Evolutionary conservation across 2,113 vertebrate genomes (phyloP), one percentile per base, ranked within the genome.

Genomic region (Leptosomus discolor): DNA sequence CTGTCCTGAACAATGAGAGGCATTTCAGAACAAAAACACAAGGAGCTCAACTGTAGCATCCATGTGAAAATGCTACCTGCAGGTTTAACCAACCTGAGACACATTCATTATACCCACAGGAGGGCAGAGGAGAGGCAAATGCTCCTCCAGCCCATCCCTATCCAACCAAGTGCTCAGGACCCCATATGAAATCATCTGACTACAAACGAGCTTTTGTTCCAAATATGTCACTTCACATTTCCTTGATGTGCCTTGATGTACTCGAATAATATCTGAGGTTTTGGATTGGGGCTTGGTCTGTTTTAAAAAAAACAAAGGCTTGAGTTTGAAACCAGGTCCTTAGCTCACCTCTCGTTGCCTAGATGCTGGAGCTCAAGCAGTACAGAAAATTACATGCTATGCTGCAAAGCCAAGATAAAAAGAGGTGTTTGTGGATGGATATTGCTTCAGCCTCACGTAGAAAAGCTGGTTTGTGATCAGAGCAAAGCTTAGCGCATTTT

Each of bases 311-410:
- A 80, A 92, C 46, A 68, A 76, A 96, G 78, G 60, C 39, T 64
- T 57, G 54, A 75, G 73, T 68, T 61, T 88, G 92, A 96, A 97
- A 92, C 68, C 88, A 92, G 91, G 96, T 96, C 90, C 88, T 97
- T 95, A 95, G 90, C 92, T 97, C 94, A 93, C 82, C 95, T 92
- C 92, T 37, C 6, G 58, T 85, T 97, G 94, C 90, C 94, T 94
- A 91, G 97, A 97, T 0, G 15, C 92, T 85, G 89, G 88, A 97
- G 96, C 96, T 90, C 20, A 27, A 64, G 79, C 56, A 64, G 88
- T 48, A 93, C 80, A 92, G 82, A 92, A 95, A 94, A 92, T 92
- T 58, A 92, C 75, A 85, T 63, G 61, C 82, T 92, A 46, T 17
- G 80, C 96, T 94, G 92, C 83, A 94, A 64, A 92, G 80, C 77